phyloP scores from a whole-genome alignment of 1,140 invertebrate genomes.

The Heterodera schachtii region DNA sequence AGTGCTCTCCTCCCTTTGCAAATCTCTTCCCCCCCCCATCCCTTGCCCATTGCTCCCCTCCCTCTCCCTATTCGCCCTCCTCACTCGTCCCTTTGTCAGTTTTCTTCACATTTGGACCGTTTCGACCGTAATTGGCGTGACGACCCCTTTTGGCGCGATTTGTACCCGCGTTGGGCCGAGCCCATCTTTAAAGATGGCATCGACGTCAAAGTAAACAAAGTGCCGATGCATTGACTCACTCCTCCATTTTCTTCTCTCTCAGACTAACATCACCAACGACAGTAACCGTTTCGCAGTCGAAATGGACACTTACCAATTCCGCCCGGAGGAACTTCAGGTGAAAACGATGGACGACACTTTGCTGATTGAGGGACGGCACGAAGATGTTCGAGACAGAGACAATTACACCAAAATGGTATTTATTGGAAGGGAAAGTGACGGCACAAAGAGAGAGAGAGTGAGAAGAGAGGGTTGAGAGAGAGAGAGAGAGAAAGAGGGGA shows the following conservation, averaged over 20 bases:
- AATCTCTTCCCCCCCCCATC: background rate
- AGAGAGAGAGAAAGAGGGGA: background rate
- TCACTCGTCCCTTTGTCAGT: conserved; percentile 40
- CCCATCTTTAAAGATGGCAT: conserved; percentile 65
- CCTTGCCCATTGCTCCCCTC: background rate
- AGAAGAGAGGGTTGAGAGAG: too few relatives aligned
- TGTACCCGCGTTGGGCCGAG: conserved; percentile 62
- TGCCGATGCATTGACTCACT: background rate
- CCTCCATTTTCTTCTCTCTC: conserved; percentile 1
- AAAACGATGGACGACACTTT: conserved; percentile 65
- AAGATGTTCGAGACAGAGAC: conserved; percentile 61
- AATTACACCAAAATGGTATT: conserved; percentile 63
- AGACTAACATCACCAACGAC: conserved; percentile 59
- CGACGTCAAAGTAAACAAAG: conserved; percentile 45
- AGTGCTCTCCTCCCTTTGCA: too few relatives aligned
- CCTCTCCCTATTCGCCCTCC: background rate
- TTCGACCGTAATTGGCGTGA: conserved; percentile 62
- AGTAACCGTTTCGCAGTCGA: conserved; percentile 58
- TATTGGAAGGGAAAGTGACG: too few relatives aligned
- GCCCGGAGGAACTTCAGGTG: conserved; percentile 63
- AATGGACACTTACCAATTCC: conserved; percentile 63
- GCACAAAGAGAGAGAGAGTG: too few relatives aligned
- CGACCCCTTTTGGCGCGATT: conserved; percentile 64
- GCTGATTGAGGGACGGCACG: conserved; percentile 63
- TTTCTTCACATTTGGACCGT: conserved; percentile 60